Base-by-base conservation (phyloP, 2,888 invertebrate species). In the Metellina segmentata region DNA sequence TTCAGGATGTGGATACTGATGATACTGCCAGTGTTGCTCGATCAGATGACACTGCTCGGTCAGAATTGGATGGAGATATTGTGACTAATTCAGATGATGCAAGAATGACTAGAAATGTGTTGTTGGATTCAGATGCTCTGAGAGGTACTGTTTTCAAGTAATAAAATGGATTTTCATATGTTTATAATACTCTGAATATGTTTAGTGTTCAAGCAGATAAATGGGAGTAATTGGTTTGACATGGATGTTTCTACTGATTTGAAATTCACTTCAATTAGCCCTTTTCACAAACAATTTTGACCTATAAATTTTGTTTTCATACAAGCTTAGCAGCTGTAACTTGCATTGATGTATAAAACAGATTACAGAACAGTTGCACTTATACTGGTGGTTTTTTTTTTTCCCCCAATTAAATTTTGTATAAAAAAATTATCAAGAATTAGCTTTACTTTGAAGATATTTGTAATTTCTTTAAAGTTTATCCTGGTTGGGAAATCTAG, bases 1-100 rank as follows among this genome's bases (percentile, higher is more conserved):
- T 98, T 94, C 97, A 97, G 0, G 98, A 99, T 96, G 97, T 97
- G 93, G 97, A 97, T 94, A 96, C 96, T 48, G 96, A 97, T 94
- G 96, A 97, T 94, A 94, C 94, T 13, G 96, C 96, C 0, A 96
- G 96, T 94, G 96, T 96, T 19, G 96, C 96, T 6, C 95, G 96
- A 94, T 95, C 94, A 91, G 94, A 93, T 75, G 94, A 94, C 75
- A 92, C 93, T 19, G 93, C 93, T 53, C 90, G 93, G 4, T 92
- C 92, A 19, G 93, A 93, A 83, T 86, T 83, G 16, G 92, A 92
- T 85, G 89, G 87, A 13, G 91, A 91, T 34, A 49, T 81, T 49
- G 72, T 85, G 19, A 79, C 82, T 20, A 71, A 69, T 81, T 61
- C 70, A 11, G 93, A 93, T 86, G 81, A 85, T 85, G 53, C 78